Base-by-base conservation (phyloP, 2,888 invertebrate genomes). In the Nemoura dubitans region DNA sequence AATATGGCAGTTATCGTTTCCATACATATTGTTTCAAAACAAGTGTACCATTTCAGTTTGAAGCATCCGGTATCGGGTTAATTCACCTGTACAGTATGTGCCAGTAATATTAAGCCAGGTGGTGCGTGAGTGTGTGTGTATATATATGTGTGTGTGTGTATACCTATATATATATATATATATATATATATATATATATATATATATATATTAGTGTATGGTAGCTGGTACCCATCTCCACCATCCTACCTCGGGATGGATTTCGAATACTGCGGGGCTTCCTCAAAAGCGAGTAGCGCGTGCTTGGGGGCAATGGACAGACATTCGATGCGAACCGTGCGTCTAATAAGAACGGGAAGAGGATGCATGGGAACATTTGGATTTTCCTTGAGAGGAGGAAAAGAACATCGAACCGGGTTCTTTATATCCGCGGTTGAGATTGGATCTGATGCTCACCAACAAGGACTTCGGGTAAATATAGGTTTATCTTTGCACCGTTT, bases 381-480 rank as follows among this genome's bases (percentile, higher is more conserved):
- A 0, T 97, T 97, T 91, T 95, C 96, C 0, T 92, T 97, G 87
- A 93, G 97, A 1, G 97, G 97, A 36, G 98, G 98, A 25, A 94
- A 95, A 88, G 98, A 98, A 91, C 97, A 98, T 91, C 96, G 97
- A 29, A 97, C 97, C 0, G 98, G 98, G 42, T 96, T 98, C 92
- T 98, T 97, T 92, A 95, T 98, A 87, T 97, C 98, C 28, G 95
- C 95, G 90, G 96, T 98, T 10, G 97, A 97, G 89, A 94, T 95
- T 43, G 96, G 96, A 87, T 97, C 97, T 0, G 97, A 97, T 91
- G 98, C 98, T 0, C 95, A 97, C 90, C 92, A 94, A 85, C 96
- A 97, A 91, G 98, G 98, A 88, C 92, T 98, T 85, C 95, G 95
- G 94, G 98, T 98, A 92, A 93, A 93, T 88, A 59, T 59, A 16